These are phyloP conservation scores for Bucorvus abyssinicus DNA, from an alignment of 2,797 vertebrate genomes.

Conservation along the genomic window DNA sequence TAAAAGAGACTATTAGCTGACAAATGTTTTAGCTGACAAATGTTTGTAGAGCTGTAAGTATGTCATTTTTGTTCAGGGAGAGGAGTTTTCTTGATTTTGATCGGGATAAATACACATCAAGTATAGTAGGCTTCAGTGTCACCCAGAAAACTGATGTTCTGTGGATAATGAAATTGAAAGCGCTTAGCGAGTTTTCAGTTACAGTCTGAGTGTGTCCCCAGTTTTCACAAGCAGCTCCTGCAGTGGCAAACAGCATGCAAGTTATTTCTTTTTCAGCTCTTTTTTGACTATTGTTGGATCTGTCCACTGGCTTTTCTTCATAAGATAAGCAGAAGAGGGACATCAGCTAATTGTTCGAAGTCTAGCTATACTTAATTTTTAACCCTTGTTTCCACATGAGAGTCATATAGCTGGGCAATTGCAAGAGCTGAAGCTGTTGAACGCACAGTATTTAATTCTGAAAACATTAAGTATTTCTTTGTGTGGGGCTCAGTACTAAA, in stretches of 20 bases:
- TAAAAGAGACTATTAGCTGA: conserved; percentile 52
- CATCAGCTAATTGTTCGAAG: neutral
- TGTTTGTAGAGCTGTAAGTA: conserved; percentile 55
- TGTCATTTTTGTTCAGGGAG: conserved; percentile 36
- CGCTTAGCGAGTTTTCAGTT: conserved; percentile 19
- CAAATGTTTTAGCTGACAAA: conserved; percentile 24
- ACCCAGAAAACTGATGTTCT: conserved; percentile 22
- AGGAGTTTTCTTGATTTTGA: conserved; percentile 18
- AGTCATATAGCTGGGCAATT: neutral
- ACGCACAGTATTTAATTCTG: conserved; percentile 42
- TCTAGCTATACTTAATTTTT: conserved; percentile 1
- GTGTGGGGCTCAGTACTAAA: conserved; percentile 66
- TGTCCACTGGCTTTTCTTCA: neutral
- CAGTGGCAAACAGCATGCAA: neutral
- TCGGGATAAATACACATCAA: conserved; percentile 19
- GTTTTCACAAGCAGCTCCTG: conserved; percentile 27
- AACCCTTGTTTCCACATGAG: neutral
- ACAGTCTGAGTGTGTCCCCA: neutral
- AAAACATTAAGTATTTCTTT: conserved; percentile 28
- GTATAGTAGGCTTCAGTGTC: neutral
- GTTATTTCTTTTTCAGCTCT: conserved; percentile 6
- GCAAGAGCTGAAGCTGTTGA: conserved; percentile 50
- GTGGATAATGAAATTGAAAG: neutral
- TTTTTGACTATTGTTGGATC: conserved; percentile 8
- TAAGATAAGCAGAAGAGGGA: conserved; percentile 32